These are phyloP conservation scores for Tauraco erythrolophus DNA, from an alignment of 2,113 vertebrate genomes.

Conservation along the genomic window DNA sequence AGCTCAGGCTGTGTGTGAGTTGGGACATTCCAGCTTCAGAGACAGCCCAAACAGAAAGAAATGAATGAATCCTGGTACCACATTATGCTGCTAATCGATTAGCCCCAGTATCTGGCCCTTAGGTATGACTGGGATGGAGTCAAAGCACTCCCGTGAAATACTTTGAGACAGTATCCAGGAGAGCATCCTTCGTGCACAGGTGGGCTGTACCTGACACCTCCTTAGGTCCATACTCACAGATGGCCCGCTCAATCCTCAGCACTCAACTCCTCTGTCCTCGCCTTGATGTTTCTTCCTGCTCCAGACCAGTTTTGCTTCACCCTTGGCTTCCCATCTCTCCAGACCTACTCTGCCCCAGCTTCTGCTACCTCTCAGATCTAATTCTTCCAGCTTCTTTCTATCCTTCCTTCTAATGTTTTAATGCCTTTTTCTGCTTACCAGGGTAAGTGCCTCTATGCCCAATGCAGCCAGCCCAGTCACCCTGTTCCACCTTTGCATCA, in stretches of 20 bases:
- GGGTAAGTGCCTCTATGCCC: neutral
- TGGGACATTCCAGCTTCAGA: neutral
- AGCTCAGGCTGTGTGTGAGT: neutral
- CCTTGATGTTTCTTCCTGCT: neutral
- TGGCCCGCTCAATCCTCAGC: neutral
- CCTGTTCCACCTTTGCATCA: neutral
- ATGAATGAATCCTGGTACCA: neutral
- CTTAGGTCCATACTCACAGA: neutral
- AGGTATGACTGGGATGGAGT: neutral
- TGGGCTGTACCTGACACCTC: neutral
- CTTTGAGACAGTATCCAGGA: neutral
- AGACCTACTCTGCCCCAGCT: neutral
- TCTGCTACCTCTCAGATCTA: neutral
- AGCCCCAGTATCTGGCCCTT: neutral
- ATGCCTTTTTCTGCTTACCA: neutral
- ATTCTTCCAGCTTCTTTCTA: neutral
- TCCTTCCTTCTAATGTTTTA: neutral
- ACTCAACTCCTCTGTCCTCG: neutral
- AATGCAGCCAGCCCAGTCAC: neutral
- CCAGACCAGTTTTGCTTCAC: neutral
- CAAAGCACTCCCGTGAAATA: neutral
- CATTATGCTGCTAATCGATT: neutral
- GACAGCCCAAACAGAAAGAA: neutral
- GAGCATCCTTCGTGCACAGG: accelerated
- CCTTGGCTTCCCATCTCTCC: neutral